These are phyloP conservation scores for Muscina levida DNA, from an alignment of 2,888 invertebrate genomes.

Conservation along the genomic window DNA sequence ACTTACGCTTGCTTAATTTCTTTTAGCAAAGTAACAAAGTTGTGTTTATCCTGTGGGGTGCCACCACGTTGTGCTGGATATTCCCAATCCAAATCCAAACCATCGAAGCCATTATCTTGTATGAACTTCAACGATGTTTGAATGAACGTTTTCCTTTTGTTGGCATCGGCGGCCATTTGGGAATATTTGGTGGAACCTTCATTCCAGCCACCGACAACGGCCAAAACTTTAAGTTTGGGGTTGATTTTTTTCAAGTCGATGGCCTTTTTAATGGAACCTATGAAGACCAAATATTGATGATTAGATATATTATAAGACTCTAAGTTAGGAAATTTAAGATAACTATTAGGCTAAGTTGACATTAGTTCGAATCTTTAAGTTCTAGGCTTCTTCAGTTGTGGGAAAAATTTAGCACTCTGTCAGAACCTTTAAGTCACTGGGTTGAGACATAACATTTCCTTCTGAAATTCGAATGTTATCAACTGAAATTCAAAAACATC, in stretches of 20 bases:
- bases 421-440: no score
- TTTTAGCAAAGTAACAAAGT: conserved; percentile 67
- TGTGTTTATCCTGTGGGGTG: conserved; percentile 63
- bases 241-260: conserved; percentile 70
- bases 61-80: conserved; percentile 85
- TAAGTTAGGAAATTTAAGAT: no score
- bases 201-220: conserved; percentile 96
- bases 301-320: no score
- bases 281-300: no score
- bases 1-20: conserved; percentile 69
- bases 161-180: conserved; percentile 87
- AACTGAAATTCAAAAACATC: no score
- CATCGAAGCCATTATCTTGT: conserved; percentile 90
- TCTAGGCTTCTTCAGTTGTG: no score
- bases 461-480: no score
- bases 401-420: no score
- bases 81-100: conserved; percentile 96
- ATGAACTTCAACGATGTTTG: conserved; percentile 88
- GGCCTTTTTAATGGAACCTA: conserved; percentile 68
- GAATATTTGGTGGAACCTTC: conserved; percentile 95
- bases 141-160: conserved; percentile 86
- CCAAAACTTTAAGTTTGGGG: conserved; percentile 83
- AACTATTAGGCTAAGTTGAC: no score
- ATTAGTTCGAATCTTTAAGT: no score
- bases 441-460: no score